These are phyloP conservation scores for Chymomyza procnemis DNA, from an alignment of 2,888 invertebrate species.

Conservation along the genomic window DNA sequence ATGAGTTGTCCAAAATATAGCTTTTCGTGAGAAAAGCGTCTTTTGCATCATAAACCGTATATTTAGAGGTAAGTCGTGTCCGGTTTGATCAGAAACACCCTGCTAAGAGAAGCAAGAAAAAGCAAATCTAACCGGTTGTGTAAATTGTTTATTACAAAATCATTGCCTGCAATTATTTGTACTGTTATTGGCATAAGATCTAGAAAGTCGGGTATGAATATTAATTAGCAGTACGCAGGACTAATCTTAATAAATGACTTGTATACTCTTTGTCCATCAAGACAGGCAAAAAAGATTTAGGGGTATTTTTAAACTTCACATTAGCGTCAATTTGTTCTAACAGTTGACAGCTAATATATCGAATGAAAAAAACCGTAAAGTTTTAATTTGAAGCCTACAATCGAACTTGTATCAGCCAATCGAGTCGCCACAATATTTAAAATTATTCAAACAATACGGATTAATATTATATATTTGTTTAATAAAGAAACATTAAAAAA, in stretches of 20 bases:
- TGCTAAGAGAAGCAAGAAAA: neutral
- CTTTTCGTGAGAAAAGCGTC: neutral
- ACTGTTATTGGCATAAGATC: neutral
- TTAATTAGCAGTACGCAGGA: constrained; percentile 17
- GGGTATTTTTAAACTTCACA: constrained; percentile 31
- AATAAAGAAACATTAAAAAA: no score
- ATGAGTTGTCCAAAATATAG: neutral
- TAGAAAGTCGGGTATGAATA: neutral
- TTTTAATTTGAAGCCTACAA: constrained; percentile 11
- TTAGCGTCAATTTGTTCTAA: constrained; percentile 32
- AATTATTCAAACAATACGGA: no score
- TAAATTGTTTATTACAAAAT: neutral
- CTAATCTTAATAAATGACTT: constrained; percentile 59
- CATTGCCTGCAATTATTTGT: neutral
- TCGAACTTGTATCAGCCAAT: no score
- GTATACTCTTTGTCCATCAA: constrained; percentile 29
- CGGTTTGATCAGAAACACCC: constrained; percentile 39
- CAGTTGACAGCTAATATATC: neutral
- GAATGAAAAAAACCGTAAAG: no score
- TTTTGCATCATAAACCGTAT: neutral
- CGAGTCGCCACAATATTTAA: no score
- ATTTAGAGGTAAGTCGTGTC: constrained; percentile 36
- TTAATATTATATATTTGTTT: no score
- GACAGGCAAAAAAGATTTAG: constrained; percentile 34
- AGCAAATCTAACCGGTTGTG: neutral